Base-by-base conservation (phyloP, 2,888 invertebrate genomes). In the Cancer borealis region DNA sequence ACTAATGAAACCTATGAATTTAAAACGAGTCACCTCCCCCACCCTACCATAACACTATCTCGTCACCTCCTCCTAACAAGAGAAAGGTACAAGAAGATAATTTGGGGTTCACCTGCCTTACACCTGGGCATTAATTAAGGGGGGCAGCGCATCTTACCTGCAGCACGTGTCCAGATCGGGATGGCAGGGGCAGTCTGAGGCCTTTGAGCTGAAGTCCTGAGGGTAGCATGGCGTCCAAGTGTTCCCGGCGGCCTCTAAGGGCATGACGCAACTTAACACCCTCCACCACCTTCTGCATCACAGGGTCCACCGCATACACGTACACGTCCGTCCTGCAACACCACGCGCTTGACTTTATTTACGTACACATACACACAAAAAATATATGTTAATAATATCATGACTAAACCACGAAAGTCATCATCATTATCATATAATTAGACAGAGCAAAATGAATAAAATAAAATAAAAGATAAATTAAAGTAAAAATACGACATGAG, bases 271-370 rank as follows among this genome's bases (percentile, higher is more conserved):
- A 91, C 73, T 49, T 90, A 14, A 98, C 98, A 97, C 98, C 98
- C 96, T 98, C 98, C 89, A 98, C 97, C 93, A 98, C 97, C 0
- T 98, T 97, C 96, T 98, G 98, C 6, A 98, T 97, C 96, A 98
- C 97, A 0, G 98, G 98, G 97, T 98, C 98, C 39, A 98, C 98
- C 2, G 98, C 98, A 96, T 98, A 98, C 95, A 98, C 97, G 96
- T 98, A 98, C 97, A 98, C 97, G 96, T 98, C 98, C 46, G 98
- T 98, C 92, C 98, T 98, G 84, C 39, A 84, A 90, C 45, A 46
- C 46, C 46, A 45, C 45, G 6, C 21, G 6, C 21, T 17, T 39
- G 21, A 87, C 30, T 39, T 39, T 39, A 39, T 39, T 39, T 39
- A 39, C 39, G 10, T 26, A 45, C 45, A 45, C 88, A 88, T 45